phyloP scores from a whole-genome alignment of 2,113 vertebrate species.

The Syrrhaptes paradoxus region DNA sequence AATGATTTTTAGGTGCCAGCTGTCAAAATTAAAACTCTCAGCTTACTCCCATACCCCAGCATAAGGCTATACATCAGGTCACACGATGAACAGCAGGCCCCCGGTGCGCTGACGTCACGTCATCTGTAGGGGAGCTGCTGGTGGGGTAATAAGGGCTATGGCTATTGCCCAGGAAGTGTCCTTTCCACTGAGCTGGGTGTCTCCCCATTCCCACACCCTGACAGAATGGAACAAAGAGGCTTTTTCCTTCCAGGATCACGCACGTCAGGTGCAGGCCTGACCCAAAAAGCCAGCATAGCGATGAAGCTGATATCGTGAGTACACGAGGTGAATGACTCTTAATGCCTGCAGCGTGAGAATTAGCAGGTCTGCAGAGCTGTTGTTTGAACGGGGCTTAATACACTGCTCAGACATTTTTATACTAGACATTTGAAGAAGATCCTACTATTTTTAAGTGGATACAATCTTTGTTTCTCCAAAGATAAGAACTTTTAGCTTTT shows the following conservation, averaged over 20 bases:
- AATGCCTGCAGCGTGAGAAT: not conserved
- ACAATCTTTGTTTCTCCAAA: not conserved
- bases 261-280: conserved; percentile 28
- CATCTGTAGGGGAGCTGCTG: not conserved
- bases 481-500: not conserved
- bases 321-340: not conserved
- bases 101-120: not conserved
- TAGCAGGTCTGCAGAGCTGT: not conserved
- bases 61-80: not conserved
- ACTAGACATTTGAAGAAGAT: not conserved
- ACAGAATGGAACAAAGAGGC: conserved; percentile 63
- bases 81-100: not conserved
- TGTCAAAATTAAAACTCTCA: not conserved
- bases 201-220: conserved; percentile 53
- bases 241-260: conserved; percentile 37
- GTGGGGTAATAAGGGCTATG: not conserved
- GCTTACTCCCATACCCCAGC: not conserved
- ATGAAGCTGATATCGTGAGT: not conserved
- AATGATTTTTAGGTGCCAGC: not conserved
- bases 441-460: not conserved
- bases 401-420: not conserved
- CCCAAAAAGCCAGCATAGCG: not conserved
- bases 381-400: not conserved
- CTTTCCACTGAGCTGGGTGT: conserved; percentile 57
- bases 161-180: conserved; percentile 52